Percentiles rank a stretch among this genome's conserved stretches.
phyloP scores from a whole-genome alignment of 2,113 vertebrate species.

The Clupea harengus region DNA sequence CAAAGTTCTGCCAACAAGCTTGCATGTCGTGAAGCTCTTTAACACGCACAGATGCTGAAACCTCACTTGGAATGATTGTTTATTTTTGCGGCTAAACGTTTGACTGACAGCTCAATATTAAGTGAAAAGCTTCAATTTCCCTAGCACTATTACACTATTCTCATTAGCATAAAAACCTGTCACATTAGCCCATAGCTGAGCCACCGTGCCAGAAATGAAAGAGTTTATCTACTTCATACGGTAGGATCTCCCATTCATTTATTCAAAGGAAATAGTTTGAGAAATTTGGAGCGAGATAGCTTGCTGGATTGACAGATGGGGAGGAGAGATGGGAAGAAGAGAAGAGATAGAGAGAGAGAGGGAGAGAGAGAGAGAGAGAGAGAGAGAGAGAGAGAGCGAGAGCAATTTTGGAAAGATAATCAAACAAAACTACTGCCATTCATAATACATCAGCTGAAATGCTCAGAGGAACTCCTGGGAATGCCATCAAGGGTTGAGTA shows the following conservation, averaged over 20 bases:
- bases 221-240: not conserved
- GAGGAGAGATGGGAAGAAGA: not conserved
- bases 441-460: constrained; percentile 22
- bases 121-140: not conserved
- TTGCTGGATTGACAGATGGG: not conserved
- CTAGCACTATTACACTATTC: not conserved
- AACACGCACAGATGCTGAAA: not conserved
- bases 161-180: constrained; percentile 29
- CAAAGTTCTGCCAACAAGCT: not conserved
- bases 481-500: not conserved
- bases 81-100: not conserved
- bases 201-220: constrained; percentile 22
- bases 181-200: constrained; percentile 17
- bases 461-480: not conserved
- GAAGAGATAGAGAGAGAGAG: not conserved
- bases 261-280: not conserved
- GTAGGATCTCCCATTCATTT: not conserved
- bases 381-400: not conserved
- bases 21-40: not conserved
- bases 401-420: constrained; percentile 3
- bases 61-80: not conserved
- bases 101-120: constrained; percentile 5
- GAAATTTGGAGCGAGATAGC: not conserved
- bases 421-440: constrained; percentile 25
- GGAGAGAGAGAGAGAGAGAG: not conserved